phyloP scores from a whole-genome alignment of 1,140 invertebrate species.

The Drosophila sulfurigaster region DNA sequence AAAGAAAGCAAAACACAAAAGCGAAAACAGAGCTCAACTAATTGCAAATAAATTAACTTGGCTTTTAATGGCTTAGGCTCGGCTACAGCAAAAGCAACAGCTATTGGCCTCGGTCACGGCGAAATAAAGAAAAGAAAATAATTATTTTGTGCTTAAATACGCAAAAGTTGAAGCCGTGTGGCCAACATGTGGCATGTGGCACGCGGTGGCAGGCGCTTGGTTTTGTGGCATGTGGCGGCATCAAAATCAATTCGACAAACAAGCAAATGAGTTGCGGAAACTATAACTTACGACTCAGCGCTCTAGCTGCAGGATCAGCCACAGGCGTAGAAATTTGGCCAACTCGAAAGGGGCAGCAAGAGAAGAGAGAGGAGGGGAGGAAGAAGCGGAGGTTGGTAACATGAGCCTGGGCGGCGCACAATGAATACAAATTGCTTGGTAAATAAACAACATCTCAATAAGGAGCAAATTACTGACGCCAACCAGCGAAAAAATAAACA shows the following conservation, averaged over 20 bases:
- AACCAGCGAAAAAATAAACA: slow-evolving; percentile 80
- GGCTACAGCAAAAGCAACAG: slow-evolving; percentile 9
- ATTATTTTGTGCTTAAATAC: slow-evolving; percentile 66
- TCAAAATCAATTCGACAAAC: slow-evolving; percentile 82
- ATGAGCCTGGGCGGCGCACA: slow-evolving; percentile 63
- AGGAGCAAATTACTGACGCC: slow-evolving; percentile 83
- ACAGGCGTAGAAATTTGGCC: neutral
- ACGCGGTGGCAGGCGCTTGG: neutral
- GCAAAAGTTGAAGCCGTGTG: slow-evolving; percentile 37
- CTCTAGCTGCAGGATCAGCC: slow-evolving; percentile 20
- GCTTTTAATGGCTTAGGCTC: slow-evolving; percentile 54
- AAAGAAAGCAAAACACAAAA: slow-evolving; percentile 2
- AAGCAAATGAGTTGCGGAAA: slow-evolving; percentile 81
- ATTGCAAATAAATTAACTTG: slow-evolving; percentile 82
- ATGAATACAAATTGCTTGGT: slow-evolving; percentile 83
- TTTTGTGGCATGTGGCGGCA: slow-evolving; percentile 46
- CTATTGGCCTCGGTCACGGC: slow-evolving; percentile 6
- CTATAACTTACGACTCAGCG: slow-evolving; percentile 73
- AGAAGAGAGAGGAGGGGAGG: neutral
- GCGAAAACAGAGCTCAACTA: slow-evolving; percentile 51
- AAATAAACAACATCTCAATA: slow-evolving; percentile 84
- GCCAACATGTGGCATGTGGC: slow-evolving; percentile 18
- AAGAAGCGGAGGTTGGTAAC: slow-evolving; percentile 25
- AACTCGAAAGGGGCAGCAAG: neutral
- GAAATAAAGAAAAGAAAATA: slow-evolving; percentile 64